These are phyloP conservation scores for Watsonalla cultraria DNA, from an alignment of 2,888 invertebrate species.

Conservation along the genomic window DNA sequence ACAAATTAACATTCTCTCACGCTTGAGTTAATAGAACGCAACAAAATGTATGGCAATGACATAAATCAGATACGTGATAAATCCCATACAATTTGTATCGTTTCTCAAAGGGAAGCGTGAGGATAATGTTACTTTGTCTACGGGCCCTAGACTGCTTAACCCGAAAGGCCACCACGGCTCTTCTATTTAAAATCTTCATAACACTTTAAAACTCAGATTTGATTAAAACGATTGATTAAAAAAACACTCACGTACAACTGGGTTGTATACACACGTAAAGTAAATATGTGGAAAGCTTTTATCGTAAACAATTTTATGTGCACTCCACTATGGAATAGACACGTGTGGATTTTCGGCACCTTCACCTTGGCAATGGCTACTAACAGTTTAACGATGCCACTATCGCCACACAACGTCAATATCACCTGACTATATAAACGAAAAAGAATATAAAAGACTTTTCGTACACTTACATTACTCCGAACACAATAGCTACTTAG, in stretches of 20 bases:
- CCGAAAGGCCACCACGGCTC: no score
- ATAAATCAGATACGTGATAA: no score
- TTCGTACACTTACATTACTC: no score
- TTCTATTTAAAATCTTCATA: not conserved
- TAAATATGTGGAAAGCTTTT: conserved; percentile 35
- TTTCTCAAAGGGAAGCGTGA: no score
- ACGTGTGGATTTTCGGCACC: conserved; percentile 9
- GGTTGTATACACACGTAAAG: conserved; percentile 17
- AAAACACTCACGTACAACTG: not conserved
- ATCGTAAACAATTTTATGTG: conserved; percentile 36
- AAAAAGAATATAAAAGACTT: not conserved
- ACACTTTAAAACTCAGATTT: not conserved
- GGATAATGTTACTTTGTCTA: no score
- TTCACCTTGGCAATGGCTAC: conserved; percentile 16
- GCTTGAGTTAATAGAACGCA: no score
- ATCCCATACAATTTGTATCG: no score
- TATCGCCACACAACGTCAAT: not conserved
- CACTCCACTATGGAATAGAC: conserved; percentile 26
- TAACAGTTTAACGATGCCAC: conserved; percentile 7
- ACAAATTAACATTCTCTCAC: no score
- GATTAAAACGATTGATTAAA: not conserved
- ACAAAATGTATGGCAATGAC: no score
- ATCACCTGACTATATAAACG: not conserved
- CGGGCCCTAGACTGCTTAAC: no score
- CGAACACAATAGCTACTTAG: no score